These are phyloP conservation scores for Disparrhopalites patrizii DNA, from an alignment of 2,888 invertebrate species.

Conservation along the genomic window DNA sequence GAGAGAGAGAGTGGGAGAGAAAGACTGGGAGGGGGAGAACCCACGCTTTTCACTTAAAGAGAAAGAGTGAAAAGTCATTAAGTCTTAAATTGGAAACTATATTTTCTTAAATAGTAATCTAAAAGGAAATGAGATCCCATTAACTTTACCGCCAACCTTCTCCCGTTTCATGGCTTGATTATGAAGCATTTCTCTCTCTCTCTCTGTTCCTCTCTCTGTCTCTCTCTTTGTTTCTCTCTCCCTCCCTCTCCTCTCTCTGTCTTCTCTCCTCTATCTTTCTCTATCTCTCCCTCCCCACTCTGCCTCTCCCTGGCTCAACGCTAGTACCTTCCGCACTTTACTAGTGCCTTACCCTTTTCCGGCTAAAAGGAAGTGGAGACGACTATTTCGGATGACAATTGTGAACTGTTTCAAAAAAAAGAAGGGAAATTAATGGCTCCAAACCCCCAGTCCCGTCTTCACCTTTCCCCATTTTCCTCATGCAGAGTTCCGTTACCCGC, in stretches of 20 bases:
- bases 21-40: too few species aligned
- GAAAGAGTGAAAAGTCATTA: slow-evolving; percentile 20
- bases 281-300: too few species aligned
- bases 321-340: too few species aligned
- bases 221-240: too few species aligned
- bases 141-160: slow-evolving; percentile 15
- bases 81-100: slow-evolving; percentile 9
- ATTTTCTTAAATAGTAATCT: slow-evolving; percentile 23
- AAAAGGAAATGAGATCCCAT: slow-evolving; percentile 21
- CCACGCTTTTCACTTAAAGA: not conserved
- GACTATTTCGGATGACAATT: slow-evolving; percentile 8
- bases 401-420: slow-evolving; percentile 2
- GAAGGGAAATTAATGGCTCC: not conserved
- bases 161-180: slow-evolving; percentile 5
- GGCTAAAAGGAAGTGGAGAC: not conserved
- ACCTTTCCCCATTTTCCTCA: too few species aligned
- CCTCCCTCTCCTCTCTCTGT: too few species aligned
- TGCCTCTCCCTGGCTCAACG: too few species aligned
- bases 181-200: slow-evolving; percentile 6
- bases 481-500: too few species aligned
- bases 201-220: too few species aligned
- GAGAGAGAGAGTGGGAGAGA: too few species aligned
- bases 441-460: not conserved
- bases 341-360: too few species aligned
- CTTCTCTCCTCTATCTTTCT: too few species aligned